These are phyloP conservation scores for Arremon aurantiirostris DNA, from an alignment of 2,797 vertebrate species.

Conservation along the genomic window DNA sequence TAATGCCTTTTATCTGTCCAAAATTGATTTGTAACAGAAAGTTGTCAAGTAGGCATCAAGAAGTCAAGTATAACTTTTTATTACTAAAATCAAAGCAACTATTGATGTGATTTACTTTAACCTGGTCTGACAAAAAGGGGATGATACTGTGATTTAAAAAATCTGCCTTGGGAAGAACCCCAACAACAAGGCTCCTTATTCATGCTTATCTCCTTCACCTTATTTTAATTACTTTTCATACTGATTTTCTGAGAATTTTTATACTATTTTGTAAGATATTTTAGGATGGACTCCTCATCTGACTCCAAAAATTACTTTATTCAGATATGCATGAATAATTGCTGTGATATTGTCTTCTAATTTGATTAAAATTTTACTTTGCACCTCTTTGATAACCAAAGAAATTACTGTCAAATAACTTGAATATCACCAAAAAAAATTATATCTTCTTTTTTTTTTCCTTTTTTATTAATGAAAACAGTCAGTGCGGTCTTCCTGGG, in stretches of 20 bases:
- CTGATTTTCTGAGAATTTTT: neutral
- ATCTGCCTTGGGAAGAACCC: neutral
- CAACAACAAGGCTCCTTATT: neutral
- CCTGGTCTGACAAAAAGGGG: neutral
- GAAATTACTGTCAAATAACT: neutral
- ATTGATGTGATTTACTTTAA: neutral
- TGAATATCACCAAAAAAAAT: neutral
- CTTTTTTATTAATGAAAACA: neutral
- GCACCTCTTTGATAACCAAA: neutral
- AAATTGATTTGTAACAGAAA: conserved; percentile 65
- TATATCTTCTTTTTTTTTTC: neutral
- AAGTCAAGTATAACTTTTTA: conserved; percentile 10
- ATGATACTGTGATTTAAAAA: neutral
- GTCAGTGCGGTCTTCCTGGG: neutral
- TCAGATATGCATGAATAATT: neutral
- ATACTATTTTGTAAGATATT: neutral
- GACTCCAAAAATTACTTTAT: neutral
- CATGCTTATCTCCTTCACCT: neutral
- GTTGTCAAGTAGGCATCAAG: conserved; percentile 19
- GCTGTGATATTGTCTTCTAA: neutral
- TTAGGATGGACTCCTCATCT: neutral
- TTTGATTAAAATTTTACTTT: neutral
- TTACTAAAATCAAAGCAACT: conserved; percentile 24
- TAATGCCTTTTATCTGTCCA: conserved; percentile 57
- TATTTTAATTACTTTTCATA: neutral